These are phyloP conservation scores for Etheostoma perlongum DNA, from an alignment of 2,797 vertebrate species.

Conservation along the genomic window DNA sequence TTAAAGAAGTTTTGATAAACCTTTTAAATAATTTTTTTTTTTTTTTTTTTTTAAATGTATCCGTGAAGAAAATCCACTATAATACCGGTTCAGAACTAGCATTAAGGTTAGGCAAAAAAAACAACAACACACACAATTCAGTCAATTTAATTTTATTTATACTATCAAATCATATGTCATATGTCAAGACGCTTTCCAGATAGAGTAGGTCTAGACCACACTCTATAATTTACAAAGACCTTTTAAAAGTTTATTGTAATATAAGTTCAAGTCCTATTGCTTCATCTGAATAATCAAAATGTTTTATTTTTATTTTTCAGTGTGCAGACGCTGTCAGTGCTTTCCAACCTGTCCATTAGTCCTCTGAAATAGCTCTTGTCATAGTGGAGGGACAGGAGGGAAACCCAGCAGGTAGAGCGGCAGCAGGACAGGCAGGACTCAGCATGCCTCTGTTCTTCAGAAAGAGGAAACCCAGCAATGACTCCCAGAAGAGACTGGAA, in stretches of 20 bases:
- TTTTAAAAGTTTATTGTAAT: not conserved
- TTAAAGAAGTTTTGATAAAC: no score
- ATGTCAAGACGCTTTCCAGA: no score
- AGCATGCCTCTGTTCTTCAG: constrained; percentile 93
- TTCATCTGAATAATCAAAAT: not conserved
- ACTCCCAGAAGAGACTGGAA: constrained; percentile 92
- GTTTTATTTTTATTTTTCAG: constrained; percentile 5
- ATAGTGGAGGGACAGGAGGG: constrained; percentile 11
- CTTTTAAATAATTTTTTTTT: no score
- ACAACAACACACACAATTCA: no score
- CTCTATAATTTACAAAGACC: no score
- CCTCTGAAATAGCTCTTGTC: not conserved
- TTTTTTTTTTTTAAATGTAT: no score
- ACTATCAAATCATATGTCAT: no score
- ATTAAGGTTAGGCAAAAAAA: no score
- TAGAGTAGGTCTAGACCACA: no score
- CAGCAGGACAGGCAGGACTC: constrained; percentile 13
- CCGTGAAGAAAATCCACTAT: no score
- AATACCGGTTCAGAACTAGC: no score
- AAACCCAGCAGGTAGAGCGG: constrained; percentile 7
- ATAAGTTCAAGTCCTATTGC: not conserved
- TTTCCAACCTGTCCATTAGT: not conserved
- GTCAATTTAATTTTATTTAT: no score
- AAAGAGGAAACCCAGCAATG: constrained; percentile 91
- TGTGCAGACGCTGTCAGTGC: constrained; percentile 5